A percentile compares a stretch with the other conserved stretches of the same genome.
These are phyloP conservation scores for Chaetorhynchus papuensis DNA, from an alignment of 2,113 vertebrate genomes.

Conservation along the genomic window DNA sequence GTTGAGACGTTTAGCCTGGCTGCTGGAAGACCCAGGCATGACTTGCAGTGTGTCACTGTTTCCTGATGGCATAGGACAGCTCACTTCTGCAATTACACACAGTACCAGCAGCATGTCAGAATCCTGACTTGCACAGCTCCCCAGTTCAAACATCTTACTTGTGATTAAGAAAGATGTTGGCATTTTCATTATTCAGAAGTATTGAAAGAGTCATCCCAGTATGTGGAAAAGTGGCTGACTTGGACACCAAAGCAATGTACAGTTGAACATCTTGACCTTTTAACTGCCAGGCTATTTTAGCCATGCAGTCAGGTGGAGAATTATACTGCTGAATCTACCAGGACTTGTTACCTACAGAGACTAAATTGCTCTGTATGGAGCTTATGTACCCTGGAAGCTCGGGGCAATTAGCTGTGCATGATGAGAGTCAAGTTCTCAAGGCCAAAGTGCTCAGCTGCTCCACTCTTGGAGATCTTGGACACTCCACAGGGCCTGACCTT, in stretches of 20 bases:
- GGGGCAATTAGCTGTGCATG: neutral
- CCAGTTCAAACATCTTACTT: neutral
- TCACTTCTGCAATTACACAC: neutral
- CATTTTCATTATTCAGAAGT: neutral
- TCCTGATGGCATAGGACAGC: neutral
- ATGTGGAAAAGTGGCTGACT: neutral
- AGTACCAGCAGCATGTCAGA: neutral
- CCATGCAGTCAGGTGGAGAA: neutral
- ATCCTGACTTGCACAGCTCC: neutral
- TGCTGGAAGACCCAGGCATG: neutral
- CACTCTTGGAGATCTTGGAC: neutral
- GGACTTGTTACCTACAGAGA: neutral
- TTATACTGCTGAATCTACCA: neutral
- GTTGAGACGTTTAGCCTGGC: neutral
- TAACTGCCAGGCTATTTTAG: neutral
- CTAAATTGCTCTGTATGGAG: neutral
- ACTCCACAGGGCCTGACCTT: neutral
- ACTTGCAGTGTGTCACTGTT: neutral
- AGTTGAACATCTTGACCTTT: conserved; percentile 4
- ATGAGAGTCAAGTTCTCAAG: neutral
- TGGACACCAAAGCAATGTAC: neutral
- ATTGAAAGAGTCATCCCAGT: neutral
- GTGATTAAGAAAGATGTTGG: neutral
- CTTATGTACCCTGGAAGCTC: neutral
- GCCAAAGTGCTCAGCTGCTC: neutral